Evolutionary conservation across 1,140 invertebrate genomes (phyloP), one percentile per base, ranked within the genome.

Genomic region (Popillia japonica): DNA sequence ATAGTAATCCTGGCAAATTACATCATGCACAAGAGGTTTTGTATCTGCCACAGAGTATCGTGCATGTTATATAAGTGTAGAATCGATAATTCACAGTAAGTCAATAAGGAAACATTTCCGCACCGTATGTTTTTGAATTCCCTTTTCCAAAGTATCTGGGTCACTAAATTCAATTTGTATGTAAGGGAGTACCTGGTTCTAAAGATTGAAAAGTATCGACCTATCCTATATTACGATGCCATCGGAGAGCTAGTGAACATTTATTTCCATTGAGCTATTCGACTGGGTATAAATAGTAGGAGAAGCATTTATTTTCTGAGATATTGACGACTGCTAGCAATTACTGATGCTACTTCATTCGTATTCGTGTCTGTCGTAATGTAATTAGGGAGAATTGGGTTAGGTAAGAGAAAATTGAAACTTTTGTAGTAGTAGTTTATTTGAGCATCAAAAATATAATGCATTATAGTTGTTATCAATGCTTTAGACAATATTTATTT

Each of bases 191-290:
- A 68, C 61, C 61, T 68, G 23, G 61, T 22, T 68, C 61, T 34
- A 68, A 68, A 68, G 61, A 68, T 68, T 68, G 61, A 68, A 68
- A 68, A 68, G 61, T 68, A 68, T 23, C 61, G 61, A 68, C 48
- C 27, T 34, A 0, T 48, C 61, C 61, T 68, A 68, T 68, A 68
- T 68, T 68, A 68, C 61, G 27, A 68, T 68, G 20, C 61, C 9
- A 68, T 68, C 61, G 27, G 22, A 10, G 23, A 27, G 27, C 22
- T 68, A 68, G 61, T 68, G 61, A 68, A 68, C 61, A 68, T 68
- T 68, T 68, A 22, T 68, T 68, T 68, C 22, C 61, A 68, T 68
- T 68, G 22, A 68, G 0, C 14, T 68, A 68, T 68, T 68, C 61
- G 61, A 27, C 8, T 23, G 61, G 61, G 8, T 68, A 68, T 34